Conservation (phyloP, 2,888 invertebrate genomes). For the Habroteleia sp. region DNA sequence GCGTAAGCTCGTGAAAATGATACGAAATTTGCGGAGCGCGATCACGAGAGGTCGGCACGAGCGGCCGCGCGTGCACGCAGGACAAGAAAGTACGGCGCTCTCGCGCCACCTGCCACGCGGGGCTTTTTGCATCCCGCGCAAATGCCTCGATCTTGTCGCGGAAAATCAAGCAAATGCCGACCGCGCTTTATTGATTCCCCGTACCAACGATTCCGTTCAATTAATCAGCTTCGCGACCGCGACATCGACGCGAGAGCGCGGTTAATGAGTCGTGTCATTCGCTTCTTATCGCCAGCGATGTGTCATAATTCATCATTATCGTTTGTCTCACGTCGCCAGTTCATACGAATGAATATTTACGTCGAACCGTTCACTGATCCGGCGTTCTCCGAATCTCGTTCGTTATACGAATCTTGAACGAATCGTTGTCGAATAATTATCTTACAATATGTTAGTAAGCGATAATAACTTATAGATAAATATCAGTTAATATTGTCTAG, state of each 20-base stretch:
- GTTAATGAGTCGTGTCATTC: slow-evolving; percentile 60
- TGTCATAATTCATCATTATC: slow-evolving; percentile 60
- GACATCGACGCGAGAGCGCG: slow-evolving; percentile 29
- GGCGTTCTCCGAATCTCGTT: slow-evolving; percentile 1
- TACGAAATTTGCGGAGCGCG: slow-evolving; percentile 34
- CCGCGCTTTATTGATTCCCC: slow-evolving; percentile 47
- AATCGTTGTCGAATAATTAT: no score
- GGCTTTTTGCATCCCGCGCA: slow-evolving; percentile 17
- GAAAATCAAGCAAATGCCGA: slow-evolving; percentile 17
- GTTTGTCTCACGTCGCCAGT: slow-evolving; percentile 20
- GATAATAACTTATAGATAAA: no score
- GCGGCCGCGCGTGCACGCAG: slow-evolving; percentile 34
- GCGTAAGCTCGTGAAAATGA: slow-evolving; percentile 48
- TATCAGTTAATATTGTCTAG: no score
- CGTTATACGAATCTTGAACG: background rate
- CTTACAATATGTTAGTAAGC: no score
- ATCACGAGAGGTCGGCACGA: no score
- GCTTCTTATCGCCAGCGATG: slow-evolving; percentile 52
- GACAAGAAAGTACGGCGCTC: slow-evolving; percentile 15
- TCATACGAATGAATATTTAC: slow-evolving; percentile 34
- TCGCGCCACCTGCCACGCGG: slow-evolving; percentile 40
- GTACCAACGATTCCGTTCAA: slow-evolving; percentile 35
- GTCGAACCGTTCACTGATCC: background rate
- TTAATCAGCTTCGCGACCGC: slow-evolving; percentile 48
- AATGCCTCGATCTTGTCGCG: slow-evolving; percentile 22